Evolutionary conservation across 2,113 vertebrate genomes (phyloP), one percentile per base, ranked within the genome.

Genomic region (Phrynocephalus versicolor): DNA sequence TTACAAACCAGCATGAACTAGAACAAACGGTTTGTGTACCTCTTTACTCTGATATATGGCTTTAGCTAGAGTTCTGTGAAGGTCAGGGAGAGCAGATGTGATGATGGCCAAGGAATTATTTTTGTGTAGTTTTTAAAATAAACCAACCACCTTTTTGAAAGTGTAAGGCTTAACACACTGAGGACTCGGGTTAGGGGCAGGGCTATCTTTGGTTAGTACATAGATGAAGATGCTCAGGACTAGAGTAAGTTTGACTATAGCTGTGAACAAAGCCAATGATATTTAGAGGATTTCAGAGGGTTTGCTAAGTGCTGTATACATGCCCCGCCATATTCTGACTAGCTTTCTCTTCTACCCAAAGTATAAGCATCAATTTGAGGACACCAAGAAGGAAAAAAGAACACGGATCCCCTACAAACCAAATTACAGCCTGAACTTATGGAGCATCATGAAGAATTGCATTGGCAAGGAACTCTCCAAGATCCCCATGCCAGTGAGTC

Each of bases 391-490:
- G 92, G 96, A 98, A 93, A 96, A 98, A 90, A 96, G 98, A 90
- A 96, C 96, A 30, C 96, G 97, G 70, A 98, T 99, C 83, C 98
- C 98, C 0, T 97, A 99, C 94, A 99, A 99, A 93, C 98, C 98
- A 57, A 98, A 99, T 94, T 99, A 99, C 87, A 98, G 98, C 93
- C 97, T 99, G 94, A 98, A 99, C 64, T 93, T 99, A 57, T 99
- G 98, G 98, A 99, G 98, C 95, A 98, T 99, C 90, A 99, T 99
- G 98, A 99, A 98, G 94, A 99, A 99, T 91, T 99, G 98, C 90
- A 99, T 99, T 0, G 98, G 98, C 74, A 99, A 99, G 88, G 98
- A 99, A 86, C 97, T 99, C 16, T 99, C 98, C 57, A 99, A 99
- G 95, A 99, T 99, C 88, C 98, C 98, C 21, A 98, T 99, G 98